These are phyloP conservation scores for Dendrolimus kikuchii DNA, from an alignment of 1,140 invertebrate genomes.

Conservation along the genomic window DNA sequence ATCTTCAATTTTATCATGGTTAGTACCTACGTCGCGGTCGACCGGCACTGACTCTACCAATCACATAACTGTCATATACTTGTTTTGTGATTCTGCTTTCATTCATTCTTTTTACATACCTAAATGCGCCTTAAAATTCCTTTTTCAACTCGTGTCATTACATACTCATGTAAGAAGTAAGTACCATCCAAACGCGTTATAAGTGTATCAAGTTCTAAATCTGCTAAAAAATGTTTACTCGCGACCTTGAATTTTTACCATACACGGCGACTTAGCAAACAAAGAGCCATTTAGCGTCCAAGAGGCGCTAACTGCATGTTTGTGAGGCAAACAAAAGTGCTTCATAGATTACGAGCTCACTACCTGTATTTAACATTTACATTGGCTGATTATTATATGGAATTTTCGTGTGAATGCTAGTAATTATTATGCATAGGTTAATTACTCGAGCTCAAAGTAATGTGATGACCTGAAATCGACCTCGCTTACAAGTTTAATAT, in stretches of 20 bases:
- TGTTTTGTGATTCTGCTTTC: too few relatives aligned
- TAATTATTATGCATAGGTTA: not conserved
- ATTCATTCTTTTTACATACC: too few relatives aligned
- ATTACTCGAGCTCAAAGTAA: not conserved
- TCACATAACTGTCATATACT: too few relatives aligned
- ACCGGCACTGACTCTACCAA: too few relatives aligned
- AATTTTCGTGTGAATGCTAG: too few relatives aligned
- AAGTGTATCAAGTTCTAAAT: too few relatives aligned
- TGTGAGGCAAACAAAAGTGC: conserved; percentile 23
- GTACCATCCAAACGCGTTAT: too few relatives aligned
- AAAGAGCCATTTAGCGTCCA: conserved; percentile 25
- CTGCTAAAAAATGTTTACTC: not conserved
- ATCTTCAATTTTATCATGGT: too few relatives aligned
- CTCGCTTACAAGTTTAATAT: conserved; percentile 2
- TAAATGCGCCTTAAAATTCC: too few relatives aligned
- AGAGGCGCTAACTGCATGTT: conserved; percentile 36
- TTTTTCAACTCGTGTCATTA: too few relatives aligned
- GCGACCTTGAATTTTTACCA: conserved; percentile 14
- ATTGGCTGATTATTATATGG: not conserved
- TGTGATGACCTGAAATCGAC: not conserved
- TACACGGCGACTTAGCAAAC: conserved; percentile 13
- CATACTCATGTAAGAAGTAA: too few relatives aligned
- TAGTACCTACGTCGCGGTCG: too few relatives aligned
- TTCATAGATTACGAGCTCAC: conserved; percentile 22
- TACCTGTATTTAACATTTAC: conserved; percentile 16